Base-by-base conservation (phyloP, 2,797 vertebrate species). In the Furcifer pardalis region DNA sequence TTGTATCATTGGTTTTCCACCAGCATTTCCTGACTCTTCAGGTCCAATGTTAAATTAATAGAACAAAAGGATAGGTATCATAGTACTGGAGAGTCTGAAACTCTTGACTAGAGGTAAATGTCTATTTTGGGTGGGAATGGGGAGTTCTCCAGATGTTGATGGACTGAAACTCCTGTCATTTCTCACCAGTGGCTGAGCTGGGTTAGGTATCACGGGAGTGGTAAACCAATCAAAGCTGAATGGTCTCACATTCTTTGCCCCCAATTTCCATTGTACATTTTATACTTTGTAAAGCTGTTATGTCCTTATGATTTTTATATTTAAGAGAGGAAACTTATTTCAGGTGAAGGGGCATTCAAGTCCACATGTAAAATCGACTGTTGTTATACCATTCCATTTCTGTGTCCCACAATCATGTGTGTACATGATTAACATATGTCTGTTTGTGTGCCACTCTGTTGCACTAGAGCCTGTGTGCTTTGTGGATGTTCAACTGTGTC, bases 381-480 rank as follows among this genome's bases (percentile, higher is more conserved):
- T 13, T 5, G 10, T 25, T 68, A 2, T 75, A 69, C 52, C 25
- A 30, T 75, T 40, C 15, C 42, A n/a, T 8, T 30, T 15, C 56
- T 78, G 40, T 10, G 10, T 75, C 30, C 62, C 82, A 2, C 80
- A 84, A 65, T 4, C 7, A 86, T 77, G 80, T 0, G 2, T 79
- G n/a, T 59, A n/a, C n/a, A n/a, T 35, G 35, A 66, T 42, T 65
- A n/a, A 19, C 13, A 52, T 42, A 63, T 56, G 27, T 32, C 35
- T 85, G 23, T 75, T 56, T 63, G 76, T 81, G 65, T 21, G 21
- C 52, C 30, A 60, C 30, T 68, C 30, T 40, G 52, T 68, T 81
- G 59, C 84, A 80, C 42, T 68, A 49, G 15, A 75, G 83, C 10
- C 52, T 88, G 42, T 60, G 32, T 77, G 88, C 82, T 46, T 84